Base-by-base conservation (phyloP, 2,797 vertebrate genomes). In the Gila robusta region DNA sequence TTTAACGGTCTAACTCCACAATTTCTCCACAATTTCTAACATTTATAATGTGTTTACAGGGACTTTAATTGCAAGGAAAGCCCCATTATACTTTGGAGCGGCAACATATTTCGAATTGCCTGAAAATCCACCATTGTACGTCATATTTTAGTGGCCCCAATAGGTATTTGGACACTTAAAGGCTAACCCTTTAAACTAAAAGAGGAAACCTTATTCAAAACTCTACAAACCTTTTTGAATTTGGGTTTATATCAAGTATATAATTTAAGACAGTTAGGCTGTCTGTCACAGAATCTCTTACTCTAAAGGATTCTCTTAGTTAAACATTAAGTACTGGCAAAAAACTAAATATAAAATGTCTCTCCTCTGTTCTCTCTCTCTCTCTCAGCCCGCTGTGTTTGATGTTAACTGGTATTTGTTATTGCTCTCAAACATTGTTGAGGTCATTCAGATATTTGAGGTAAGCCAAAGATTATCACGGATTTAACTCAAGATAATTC, bases 371-470 rank as follows among this genome's bases (percentile, higher is more conserved):
- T 4, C 11, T 12, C 44, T 44, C 41, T 44, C 41, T 39, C 39
- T 14, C n/a, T 70, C 17, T 44, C 11, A 87, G 86, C 66, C 73
- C 0, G 35, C 67, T 79, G 73, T 87, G 39, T 81, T 67, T 76
- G 44, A 80, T 35, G 67, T 88, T 7, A 71, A 84, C 67, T 37
- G 72, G 52, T 64, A 54, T 54, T 32, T 88, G 26, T 85, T 85
- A 19, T 21, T 84, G n/a, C 67, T 88, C 49, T 85, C 84, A 37
- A 80, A 70, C 69, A 26, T 80, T 44, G 41, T 76, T 54, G 85
- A 89, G 35, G 66, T 87, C 26, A 9, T 89, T 64, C 78, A 80
- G 59, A 81, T 89, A 59, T 44, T 78, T 74, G 88, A 87, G 85
- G 88, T 89, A 54, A 80, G 80, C 21, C 19, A 81, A 37, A 52